These are phyloP conservation scores for Disparrhopalites patrizii DNA, from an alignment of 2,888 invertebrate genomes.

Conservation along the genomic window DNA sequence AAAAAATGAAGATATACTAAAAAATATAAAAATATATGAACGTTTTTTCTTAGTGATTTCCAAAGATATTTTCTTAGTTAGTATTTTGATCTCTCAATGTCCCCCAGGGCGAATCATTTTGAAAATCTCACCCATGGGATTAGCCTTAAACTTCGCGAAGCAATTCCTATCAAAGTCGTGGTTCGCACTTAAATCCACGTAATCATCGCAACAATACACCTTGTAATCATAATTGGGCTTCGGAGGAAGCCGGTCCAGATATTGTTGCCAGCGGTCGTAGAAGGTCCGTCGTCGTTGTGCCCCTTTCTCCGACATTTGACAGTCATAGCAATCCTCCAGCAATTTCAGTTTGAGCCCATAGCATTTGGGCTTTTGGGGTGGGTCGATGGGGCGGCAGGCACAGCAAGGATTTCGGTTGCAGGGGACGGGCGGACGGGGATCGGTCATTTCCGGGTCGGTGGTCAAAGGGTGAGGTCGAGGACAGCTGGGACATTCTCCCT, in stretches of 20 bases:
- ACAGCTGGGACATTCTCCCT: background rate
- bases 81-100: no score
- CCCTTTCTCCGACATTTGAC: conserved; percentile 35
- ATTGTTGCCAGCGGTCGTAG: conserved; percentile 41
- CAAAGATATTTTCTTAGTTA: no score
- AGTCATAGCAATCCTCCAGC: conserved; percentile 28
- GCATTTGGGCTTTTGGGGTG: conserved; percentile 31
- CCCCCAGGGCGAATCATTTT: no score
- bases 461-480: conserved; percentile 20
- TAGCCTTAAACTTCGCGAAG: conserved; percentile 29
- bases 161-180: conserved; percentile 37
- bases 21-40: conserved; percentile 1
- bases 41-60: no score
- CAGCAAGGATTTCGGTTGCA: conserved; percentile 32
- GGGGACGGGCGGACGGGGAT: conserved; percentile 33
- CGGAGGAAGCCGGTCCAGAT: conserved; percentile 28
- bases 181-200: conserved; percentile 41
- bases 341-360: conserved; percentile 37
- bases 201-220: conserved; percentile 43
- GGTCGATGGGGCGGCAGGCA: conserved; percentile 33
- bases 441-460: conserved; percentile 23
- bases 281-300: conserved; percentile 31
- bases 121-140: conserved; percentile 28
- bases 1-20: background rate
- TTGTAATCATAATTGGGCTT: conserved; percentile 42